Evolutionary conservation across 1,140 invertebrate species (phyloP).

Genomic region (Trachelipus rathkii): DNA sequence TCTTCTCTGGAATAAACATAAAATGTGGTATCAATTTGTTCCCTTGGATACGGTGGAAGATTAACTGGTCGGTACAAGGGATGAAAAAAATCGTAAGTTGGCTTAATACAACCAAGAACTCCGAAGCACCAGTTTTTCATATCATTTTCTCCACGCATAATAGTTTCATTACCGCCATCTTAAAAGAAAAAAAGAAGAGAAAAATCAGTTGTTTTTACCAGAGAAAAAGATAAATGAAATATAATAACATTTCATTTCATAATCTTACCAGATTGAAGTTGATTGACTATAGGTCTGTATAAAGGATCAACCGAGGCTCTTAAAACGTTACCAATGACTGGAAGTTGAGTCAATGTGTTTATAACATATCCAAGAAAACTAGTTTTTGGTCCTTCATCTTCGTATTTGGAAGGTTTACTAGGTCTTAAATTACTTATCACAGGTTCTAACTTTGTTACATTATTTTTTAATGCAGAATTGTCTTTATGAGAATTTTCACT

Average conservation of each 20-base stretch:
- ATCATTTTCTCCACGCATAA: background rate
- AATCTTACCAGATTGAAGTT: conserved; percentile 15
- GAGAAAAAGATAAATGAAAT: too few species aligned
- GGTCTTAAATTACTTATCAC: too few species aligned
- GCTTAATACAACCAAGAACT: conserved; percentile 36
- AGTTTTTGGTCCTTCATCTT: background rate
- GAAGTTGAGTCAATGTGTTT: conserved; percentile 11
- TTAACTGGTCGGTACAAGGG: conserved; percentile 39
- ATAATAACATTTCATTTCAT: too few species aligned
- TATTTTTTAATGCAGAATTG: too few species aligned
- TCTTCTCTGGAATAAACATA: conserved; percentile 27
- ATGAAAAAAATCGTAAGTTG: conserved; percentile 33
- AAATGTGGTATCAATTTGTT: conserved; percentile 28
- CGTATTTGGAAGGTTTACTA: background rate
- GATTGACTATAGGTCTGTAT: conserved; percentile 36
- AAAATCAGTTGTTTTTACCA: background rate
- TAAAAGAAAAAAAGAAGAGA: background rate
- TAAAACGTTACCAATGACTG: conserved; percentile 37
- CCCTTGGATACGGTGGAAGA: conserved; percentile 34
- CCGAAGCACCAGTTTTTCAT: conserved; percentile 30
- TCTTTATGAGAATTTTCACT: too few species aligned
- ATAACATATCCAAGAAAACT: conserved; percentile 1
- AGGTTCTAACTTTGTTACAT: too few species aligned
- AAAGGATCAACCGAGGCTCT: conserved; percentile 36
- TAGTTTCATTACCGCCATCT: background rate